These are phyloP conservation scores for Drosophila subpulchrella DNA, from an alignment of 1,140 invertebrate species.

Conservation along the genomic window DNA sequence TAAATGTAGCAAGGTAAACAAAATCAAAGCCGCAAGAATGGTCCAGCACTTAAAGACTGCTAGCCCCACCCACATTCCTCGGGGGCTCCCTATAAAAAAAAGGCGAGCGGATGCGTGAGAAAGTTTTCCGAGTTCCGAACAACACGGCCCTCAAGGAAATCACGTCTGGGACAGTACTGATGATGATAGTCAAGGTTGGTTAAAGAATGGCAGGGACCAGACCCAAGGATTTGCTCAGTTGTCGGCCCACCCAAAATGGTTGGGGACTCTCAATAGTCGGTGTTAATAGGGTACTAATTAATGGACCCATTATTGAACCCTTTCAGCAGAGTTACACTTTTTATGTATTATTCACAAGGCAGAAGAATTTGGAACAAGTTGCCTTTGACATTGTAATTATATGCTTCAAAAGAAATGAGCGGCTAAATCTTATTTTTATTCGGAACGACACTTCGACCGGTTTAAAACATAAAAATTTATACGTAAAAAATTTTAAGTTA, in stretches of 20 bases:
- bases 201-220: slow-evolving; percentile 15
- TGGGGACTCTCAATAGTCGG: slow-evolving; percentile 33
- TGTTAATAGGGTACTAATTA: slow-evolving; percentile 27
- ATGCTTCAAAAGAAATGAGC: not conserved
- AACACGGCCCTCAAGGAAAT: slow-evolving; percentile 17
- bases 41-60: slow-evolving; percentile 57
- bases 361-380: not conserved
- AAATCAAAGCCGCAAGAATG: slow-evolving; percentile 64
- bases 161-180: slow-evolving; percentile 46
- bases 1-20: slow-evolving; percentile 64
- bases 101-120: slow-evolving; percentile 66
- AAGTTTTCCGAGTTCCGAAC: slow-evolving; percentile 62
- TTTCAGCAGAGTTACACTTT: slow-evolving; percentile 17
- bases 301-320: slow-evolving; percentile 48
- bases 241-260: slow-evolving; percentile 15
- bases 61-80: not conserved
- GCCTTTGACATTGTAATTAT: not conserved
- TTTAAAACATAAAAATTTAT: not conserved
- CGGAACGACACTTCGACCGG: not conserved
- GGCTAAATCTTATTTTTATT: not conserved
- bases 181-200: slow-evolving; percentile 25
- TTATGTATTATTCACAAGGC: not conserved
- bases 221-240: slow-evolving; percentile 16
- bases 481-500: slow-evolving; percentile 1
- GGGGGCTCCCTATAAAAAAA: not conserved